These are phyloP conservation scores for Lutjanus campechanus DNA, from an alignment of 2,797 vertebrate genomes.

Conservation along the genomic window DNA sequence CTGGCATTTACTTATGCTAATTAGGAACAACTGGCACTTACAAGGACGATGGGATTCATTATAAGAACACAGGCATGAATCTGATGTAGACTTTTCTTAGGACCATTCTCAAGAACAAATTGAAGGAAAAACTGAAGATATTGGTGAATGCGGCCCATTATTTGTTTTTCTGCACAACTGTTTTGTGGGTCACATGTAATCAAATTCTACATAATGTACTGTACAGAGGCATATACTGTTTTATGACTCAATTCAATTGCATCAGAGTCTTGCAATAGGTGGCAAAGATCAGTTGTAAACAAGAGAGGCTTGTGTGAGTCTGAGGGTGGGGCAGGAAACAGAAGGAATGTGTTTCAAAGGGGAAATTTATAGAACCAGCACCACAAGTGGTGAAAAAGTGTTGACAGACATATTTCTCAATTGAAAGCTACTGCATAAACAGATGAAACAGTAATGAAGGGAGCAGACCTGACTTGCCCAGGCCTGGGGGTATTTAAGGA, in stretches of 20 bases:
- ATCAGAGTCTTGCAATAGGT: background rate
- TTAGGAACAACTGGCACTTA: too few relatives aligned
- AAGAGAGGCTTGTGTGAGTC: constrained; percentile 1
- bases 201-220: background rate
- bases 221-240: background rate
- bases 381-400: background rate
- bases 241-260: constrained; percentile 4
- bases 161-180: background rate
- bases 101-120: background rate
- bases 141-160: too few relatives aligned
- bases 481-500: background rate
- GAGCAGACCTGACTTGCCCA: background rate
- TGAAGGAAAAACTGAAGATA: too few relatives aligned
- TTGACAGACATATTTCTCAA: background rate
- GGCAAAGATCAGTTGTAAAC: background rate
- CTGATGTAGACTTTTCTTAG: too few relatives aligned
- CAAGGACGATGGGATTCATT: too few relatives aligned
- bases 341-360: background rate
- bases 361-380: background rate
- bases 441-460: background rate
- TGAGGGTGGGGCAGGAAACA: background rate
- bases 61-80: too few relatives aligned
- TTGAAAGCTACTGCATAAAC: background rate
- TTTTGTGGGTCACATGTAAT: background rate
- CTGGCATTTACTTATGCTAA: too few relatives aligned